Conservation (phyloP, 1,140 invertebrate species). For the Eubasilissa regina region DNA sequence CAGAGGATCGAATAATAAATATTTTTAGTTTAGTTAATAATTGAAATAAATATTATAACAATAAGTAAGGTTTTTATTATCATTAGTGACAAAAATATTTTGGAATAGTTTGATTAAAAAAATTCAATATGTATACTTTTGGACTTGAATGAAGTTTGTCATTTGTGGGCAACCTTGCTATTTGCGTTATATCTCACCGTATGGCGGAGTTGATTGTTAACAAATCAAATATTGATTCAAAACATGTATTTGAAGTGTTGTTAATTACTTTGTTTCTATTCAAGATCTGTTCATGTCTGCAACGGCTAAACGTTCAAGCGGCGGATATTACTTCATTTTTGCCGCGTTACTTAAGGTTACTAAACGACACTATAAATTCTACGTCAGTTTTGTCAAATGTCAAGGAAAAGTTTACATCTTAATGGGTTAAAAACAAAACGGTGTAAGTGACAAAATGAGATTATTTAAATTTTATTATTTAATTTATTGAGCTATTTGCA, state of each 20-base stretch:
- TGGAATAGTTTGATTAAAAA: too few relatives aligned
- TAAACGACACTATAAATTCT: too few relatives aligned
- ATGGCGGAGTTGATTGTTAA: slow-evolving; percentile 23
- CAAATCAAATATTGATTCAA: slow-evolving; percentile 33
- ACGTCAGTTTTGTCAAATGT: background rate
- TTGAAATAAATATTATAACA: too few relatives aligned
- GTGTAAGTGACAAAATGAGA: background rate
- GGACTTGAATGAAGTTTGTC: too few relatives aligned
- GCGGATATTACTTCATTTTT: slow-evolving; percentile 7
- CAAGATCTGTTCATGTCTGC: background rate
- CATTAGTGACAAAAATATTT: too few relatives aligned
- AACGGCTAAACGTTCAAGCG: background rate
- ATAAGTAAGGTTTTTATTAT: too few relatives aligned
- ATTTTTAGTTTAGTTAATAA: too few relatives aligned
- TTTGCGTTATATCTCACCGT: slow-evolving; percentile 20
- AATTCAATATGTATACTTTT: too few relatives aligned
- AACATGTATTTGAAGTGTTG: slow-evolving; percentile 17
- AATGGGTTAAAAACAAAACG: background rate
- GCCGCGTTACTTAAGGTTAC: too few relatives aligned
- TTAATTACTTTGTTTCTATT: slow-evolving; percentile 28
- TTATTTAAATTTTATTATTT: too few relatives aligned
- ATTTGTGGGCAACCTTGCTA: background rate
- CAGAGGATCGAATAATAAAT: too few relatives aligned
- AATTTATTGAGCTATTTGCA: too few relatives aligned
- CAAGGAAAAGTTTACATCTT: background rate